Percentiles rank a stretch among this genome's conserved stretches.
Conservation (phyloP, 2,888 invertebrate species). For the Apodemia hepburni region DNA sequence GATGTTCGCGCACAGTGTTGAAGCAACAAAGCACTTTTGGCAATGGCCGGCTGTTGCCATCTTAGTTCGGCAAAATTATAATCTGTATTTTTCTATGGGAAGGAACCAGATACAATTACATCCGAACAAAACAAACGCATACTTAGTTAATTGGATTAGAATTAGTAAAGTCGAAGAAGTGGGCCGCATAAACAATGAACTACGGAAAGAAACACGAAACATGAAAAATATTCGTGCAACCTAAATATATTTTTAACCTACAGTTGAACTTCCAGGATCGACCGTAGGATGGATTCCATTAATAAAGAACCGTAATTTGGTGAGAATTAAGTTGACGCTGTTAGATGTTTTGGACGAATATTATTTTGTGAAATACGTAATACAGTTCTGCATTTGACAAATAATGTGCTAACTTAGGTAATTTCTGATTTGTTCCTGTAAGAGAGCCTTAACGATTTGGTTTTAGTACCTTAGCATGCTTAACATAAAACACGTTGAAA, state of each 20-base stretch:
- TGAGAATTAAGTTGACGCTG: no score
- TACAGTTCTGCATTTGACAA: background rate
- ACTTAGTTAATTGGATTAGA: slow-evolving; percentile 1
- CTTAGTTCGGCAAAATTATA: no score
- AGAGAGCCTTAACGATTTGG: slow-evolving; percentile 48
- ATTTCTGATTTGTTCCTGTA: slow-evolving; percentile 58
- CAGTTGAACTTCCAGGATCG: no score
- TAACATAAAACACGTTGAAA: background rate
- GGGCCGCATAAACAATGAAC: background rate
- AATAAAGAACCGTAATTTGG: background rate
- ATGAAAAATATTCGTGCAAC: no score
- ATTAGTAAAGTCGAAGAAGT: background rate
- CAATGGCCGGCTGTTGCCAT: background rate
- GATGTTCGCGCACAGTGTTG: background rate
- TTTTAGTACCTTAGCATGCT: background rate
- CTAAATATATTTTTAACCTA: no score
- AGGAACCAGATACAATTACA: background rate
- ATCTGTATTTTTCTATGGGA: no score
- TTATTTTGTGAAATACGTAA: background rate
- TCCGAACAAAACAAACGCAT: background rate
- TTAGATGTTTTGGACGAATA: no score
- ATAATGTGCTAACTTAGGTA: slow-evolving; percentile 36
- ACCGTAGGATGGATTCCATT: background rate
- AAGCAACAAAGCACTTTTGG: background rate
- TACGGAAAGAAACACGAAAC: background rate